Evolutionary conservation across 1,140 invertebrate species (phyloP), one percentile per base, ranked within the genome.

Genomic region (Anastrepha obliqua): DNA sequence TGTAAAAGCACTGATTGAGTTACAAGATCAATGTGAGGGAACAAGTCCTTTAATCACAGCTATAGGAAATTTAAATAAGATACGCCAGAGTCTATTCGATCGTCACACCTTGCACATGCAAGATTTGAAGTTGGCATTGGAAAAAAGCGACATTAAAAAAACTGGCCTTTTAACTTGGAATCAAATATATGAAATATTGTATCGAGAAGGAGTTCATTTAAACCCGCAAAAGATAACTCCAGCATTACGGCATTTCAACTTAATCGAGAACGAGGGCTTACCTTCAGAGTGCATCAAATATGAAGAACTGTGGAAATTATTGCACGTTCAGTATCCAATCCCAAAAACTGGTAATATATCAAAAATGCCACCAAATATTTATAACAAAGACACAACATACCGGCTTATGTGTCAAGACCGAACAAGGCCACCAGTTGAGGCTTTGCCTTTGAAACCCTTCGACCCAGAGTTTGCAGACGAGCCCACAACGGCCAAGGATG

Each of bases 371-470:
- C 9, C 85, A 2, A 87, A 88, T 87, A 13, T 70, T 2, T 86
- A 89, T 11, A 88, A 87, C 4, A 89, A 91, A 87, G 87, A 90
- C 8, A 92, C 91, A 3, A 91, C 89, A 9, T 92, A 92, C 87
- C 89, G 90, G 0, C 17, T 90, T 9, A 86, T 92, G 20, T 92
- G 91, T 59, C 44, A 86, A 8, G 91, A 92, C 88, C 88, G 86
- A 0, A 17, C 86, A 0, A 92, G 90, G 65, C 39, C 88, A 39
- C 85, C 86, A 17, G 62, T n/a, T 0, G 47, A 87, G n/a, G 86
- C 44, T 8, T 13, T 29, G 3, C 11, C 44, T 0, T 6, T 9
- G n/a, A 87, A 58, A 64, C 42, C n/a, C 20, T 62, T 17, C 0
- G 67, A 85, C 59, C 0, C 20, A 20, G 42, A 70, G 3, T 60